A percentile compares a stretch with the other conserved stretches of the same genome.
phyloP scores from a whole-genome alignment of 2,888 invertebrate genomes.

The Diachrysia chrysitis region DNA sequence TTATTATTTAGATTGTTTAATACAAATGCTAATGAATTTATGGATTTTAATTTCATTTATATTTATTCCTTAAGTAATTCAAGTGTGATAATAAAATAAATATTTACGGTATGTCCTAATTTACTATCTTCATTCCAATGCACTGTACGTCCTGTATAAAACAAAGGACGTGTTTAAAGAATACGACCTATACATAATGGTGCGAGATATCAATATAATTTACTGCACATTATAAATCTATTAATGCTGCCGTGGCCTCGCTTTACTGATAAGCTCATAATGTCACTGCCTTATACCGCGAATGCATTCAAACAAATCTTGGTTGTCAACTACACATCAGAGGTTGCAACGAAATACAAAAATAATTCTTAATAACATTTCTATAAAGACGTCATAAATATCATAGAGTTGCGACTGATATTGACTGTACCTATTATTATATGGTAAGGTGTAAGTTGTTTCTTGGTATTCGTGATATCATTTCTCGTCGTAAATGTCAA shows the following conservation, averaged over 20 bases:
- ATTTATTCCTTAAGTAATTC: too few relatives aligned
- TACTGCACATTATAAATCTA: conserved; percentile 62
- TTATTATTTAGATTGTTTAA: not conserved
- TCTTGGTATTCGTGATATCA: conserved; percentile 4
- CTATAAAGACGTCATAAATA: not conserved
- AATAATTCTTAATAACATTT: not conserved
- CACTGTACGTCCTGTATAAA: not conserved
- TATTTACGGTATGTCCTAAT: not conserved
- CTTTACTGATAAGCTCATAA: conserved; percentile 52
- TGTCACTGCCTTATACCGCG: conserved; percentile 50
- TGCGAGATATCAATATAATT: conserved; percentile 43
- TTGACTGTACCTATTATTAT: conserved; percentile 16
- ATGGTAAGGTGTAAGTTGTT: conserved; percentile 18
- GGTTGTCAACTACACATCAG: not conserved
- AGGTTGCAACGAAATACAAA: not conserved
- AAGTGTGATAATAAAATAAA: not conserved
- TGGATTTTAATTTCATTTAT: too few relatives aligned
- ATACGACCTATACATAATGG: conserved; percentile 19
- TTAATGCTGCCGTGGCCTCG: conserved; percentile 49
- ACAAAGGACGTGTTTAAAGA: conserved; percentile 18
- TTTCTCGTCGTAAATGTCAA: conserved; percentile 1
- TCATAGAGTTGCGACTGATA: not conserved
- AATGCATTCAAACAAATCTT: conserved; percentile 30
- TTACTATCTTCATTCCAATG: not conserved
- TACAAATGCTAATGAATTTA: too few relatives aligned